These are phyloP conservation scores for Melitaea athalia DNA, from an alignment of 2,888 invertebrate species.

Conservation along the genomic window DNA sequence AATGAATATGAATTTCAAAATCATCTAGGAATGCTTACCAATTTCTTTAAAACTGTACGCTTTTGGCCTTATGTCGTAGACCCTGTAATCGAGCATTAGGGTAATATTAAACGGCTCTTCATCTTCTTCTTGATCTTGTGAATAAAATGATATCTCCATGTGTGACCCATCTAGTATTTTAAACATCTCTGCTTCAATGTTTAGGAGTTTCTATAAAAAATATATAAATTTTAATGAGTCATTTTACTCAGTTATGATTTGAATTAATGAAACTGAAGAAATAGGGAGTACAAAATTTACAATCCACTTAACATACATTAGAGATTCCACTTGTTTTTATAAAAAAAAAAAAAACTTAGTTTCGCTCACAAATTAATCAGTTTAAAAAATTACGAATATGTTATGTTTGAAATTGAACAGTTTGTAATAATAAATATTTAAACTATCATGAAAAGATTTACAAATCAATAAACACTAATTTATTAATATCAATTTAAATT, in stretches of 20 bases:
- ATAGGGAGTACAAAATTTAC: too few relatives aligned
- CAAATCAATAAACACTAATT: too few relatives aligned
- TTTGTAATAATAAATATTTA: too few relatives aligned
- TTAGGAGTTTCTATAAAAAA: conserved; percentile 54
- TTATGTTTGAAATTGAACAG: too few relatives aligned
- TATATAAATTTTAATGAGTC: background rate
- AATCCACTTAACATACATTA: too few relatives aligned
- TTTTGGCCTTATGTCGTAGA: conserved; percentile 68
- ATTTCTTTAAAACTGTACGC: conserved; percentile 55
- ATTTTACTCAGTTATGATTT: background rate
- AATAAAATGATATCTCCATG: conserved; percentile 60
- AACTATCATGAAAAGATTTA: background rate
- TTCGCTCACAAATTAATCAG: too few relatives aligned
- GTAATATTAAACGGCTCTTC: conserved; percentile 51
- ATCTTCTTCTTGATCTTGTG: conserved; percentile 50
- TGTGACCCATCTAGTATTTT: conserved; percentile 65
- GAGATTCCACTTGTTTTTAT: background rate
- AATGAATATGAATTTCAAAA: too few relatives aligned
- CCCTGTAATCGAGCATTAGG: conserved; percentile 62
- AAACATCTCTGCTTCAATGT: conserved; percentile 60
- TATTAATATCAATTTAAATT: too few relatives aligned
- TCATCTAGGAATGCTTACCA: conserved; percentile 46
- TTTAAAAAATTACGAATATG: too few relatives aligned
- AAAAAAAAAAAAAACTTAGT: background rate
- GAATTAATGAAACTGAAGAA: too few relatives aligned